A percentile compares a stretch with the other conserved stretches of the same genome.
These are phyloP conservation scores for Thaumatotibia leucotreta DNA, from an alignment of 1,140 invertebrate species.

Conservation along the genomic window DNA sequence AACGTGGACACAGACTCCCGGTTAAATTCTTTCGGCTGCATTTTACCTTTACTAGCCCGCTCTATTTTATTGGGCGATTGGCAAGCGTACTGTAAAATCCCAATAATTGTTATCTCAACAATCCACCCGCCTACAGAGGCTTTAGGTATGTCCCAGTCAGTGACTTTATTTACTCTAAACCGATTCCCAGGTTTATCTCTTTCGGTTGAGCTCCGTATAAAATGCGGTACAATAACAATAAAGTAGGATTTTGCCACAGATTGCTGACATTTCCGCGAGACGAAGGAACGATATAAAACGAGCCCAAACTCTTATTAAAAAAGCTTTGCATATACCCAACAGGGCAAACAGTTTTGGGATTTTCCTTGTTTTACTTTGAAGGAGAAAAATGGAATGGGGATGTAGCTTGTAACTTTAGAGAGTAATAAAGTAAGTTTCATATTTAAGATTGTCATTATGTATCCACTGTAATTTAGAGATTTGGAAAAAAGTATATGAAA, in stretches of 20 bases:
- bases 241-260: conserved; percentile 70
- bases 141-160: conserved; percentile 33
- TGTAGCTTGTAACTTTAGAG: no score
- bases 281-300: conserved; percentile 56
- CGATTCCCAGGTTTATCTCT: conserved; percentile 65
- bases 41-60: not conserved
- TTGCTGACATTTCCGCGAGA: conserved; percentile 70
- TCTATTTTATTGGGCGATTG: conserved; percentile 35
- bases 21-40: not conserved
- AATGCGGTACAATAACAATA: conserved; percentile 70
- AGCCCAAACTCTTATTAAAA: conserved; percentile 67
- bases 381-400: conserved; percentile 21
- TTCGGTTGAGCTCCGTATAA: conserved; percentile 61
- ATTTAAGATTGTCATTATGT: no score
- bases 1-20: conserved; percentile 19
- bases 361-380: conserved; percentile 17
- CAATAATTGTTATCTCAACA: conserved; percentile 64
- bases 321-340: conserved; percentile 58
- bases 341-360: conserved; percentile 26
- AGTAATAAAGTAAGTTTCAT: no score
- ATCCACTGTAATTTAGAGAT: no score
- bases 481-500: no score
- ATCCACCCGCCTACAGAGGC: conserved; percentile 48
- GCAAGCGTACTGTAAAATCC: conserved; percentile 44
- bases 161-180: conserved; percentile 68